Evolutionary conservation across 2,113 vertebrate genomes (phyloP).

Genomic region (Carlito syrichta): DNA sequence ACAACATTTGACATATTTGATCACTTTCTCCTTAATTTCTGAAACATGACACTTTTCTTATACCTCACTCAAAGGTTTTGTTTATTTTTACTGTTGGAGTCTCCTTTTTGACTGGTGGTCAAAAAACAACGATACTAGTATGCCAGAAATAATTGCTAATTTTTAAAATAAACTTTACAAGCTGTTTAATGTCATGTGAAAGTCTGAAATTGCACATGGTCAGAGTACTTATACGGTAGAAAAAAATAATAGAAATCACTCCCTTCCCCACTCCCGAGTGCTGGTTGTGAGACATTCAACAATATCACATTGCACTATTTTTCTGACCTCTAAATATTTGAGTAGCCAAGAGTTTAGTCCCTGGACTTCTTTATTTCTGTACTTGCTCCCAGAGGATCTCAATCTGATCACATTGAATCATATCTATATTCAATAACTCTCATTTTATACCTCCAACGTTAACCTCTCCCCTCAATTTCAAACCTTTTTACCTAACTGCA

Average conservation of each 20-base stretch:
- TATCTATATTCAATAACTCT: background rate
- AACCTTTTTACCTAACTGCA: background rate
- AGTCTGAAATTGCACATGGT: background rate
- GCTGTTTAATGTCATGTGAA: background rate
- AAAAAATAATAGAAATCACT: background rate
- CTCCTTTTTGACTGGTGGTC: background rate
- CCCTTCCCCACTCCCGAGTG: too few species aligned
- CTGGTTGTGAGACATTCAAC: background rate
- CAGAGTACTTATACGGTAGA: background rate
- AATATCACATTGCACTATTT: background rate
- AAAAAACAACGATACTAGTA: background rate
- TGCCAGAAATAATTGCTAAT: background rate
- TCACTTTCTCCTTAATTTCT: background rate
- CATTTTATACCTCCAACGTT: background rate
- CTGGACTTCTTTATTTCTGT: background rate
- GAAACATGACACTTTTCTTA: background rate
- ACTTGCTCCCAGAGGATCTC: background rate
- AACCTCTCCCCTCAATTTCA: background rate
- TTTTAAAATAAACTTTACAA: background rate
- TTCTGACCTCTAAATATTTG: background rate
- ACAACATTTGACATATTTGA: background rate
- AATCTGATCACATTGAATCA: background rate
- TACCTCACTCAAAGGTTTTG: background rate
- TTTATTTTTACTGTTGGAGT: background rate
- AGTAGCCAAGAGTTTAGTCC: background rate